Base-by-base conservation (phyloP, 2,797 vertebrate genomes). In the Monodelphis domestica region DNA sequence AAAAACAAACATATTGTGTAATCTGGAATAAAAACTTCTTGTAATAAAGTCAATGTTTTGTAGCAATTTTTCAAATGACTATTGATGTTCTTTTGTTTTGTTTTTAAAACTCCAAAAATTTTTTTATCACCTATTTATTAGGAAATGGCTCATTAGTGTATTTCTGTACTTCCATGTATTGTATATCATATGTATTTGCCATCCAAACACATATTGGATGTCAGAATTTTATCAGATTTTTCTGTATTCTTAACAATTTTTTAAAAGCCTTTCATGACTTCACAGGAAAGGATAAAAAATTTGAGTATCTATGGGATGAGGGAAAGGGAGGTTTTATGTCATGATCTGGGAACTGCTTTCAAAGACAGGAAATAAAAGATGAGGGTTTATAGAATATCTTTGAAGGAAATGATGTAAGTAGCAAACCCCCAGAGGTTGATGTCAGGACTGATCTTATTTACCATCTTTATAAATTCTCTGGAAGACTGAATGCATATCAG, bases 311-410 rank as follows among this genome's bases (percentile, higher is more conserved):
- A 54, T 56, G 5, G 70, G 12, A 89, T 11, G 11, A 7, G 2
- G 11, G 30, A 92, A 96, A 59, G 12, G 17, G 3, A 53, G 91
- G 55, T 70, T 33, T 84, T 5, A 91, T 54, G 54, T 94, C 14
- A 93, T 51, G 54, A 95, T 87, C 54, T 2, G 89, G 93, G 50
- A 59, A 51, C 45, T 90, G n/a, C 5, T 63, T 93, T 95, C 56
- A 94, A 91, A 90, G 59, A 87, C 95, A 54, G 2, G 94, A 92
- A 87, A 90, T 88, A 38, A 38, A 53, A 7, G 5, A 89, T 84
- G n/a, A 15, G 12, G 91, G 90, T 90, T 91, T 59, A 63, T n/a
- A 91, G 87, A 53, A 56, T 0, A 90, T 89, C n/a, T 88, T 6
- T 88, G 21, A n/a, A 53, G 38, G 26, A 9, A 29, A 63, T 94